phyloP scores from a whole-genome alignment of 2,113 vertebrate genomes.

The Notiomystis cincta region DNA sequence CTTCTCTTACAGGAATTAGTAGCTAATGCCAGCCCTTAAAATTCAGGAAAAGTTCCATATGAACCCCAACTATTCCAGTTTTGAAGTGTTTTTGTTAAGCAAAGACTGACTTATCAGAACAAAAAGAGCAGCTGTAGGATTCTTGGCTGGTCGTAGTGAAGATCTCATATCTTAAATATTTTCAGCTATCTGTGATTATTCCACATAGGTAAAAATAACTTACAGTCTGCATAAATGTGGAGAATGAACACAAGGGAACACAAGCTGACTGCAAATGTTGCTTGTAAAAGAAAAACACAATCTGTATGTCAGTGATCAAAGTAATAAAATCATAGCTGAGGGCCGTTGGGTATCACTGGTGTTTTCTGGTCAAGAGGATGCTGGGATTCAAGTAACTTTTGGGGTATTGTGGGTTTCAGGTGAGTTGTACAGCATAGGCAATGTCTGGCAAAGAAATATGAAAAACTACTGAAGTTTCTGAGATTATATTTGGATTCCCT shows the following conservation, averaged over 20 bases:
- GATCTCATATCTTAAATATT: conserved; percentile 18
- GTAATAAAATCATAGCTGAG: neutral
- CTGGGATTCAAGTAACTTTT: neutral
- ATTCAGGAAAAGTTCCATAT: neutral
- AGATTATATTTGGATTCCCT: neutral
- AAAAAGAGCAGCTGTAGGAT: neutral
- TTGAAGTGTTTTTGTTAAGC: neutral
- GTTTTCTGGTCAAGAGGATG: neutral
- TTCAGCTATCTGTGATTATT: conserved; percentile 19
- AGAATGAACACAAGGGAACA: neutral
- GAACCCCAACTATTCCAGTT: neutral
- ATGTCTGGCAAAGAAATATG: neutral
- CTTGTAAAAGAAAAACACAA: neutral
- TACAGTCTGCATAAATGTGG: neutral
- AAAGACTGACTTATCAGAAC: neutral
- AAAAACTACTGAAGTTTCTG: neutral
- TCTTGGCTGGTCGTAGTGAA: neutral
- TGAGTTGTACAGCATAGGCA: neutral
- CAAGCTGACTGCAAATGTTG: neutral
- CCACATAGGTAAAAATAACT: conserved; percentile 5
- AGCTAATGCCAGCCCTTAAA: neutral
- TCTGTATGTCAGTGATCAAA: neutral
- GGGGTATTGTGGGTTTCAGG: neutral
- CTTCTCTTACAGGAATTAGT: neutral
- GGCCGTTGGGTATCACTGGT: neutral